Percentiles rank a stretch among this genome's conserved stretches.
Evolutionary conservation across 2,797 vertebrate species (phyloP).

Genomic region (Anguilla obscura): DNA sequence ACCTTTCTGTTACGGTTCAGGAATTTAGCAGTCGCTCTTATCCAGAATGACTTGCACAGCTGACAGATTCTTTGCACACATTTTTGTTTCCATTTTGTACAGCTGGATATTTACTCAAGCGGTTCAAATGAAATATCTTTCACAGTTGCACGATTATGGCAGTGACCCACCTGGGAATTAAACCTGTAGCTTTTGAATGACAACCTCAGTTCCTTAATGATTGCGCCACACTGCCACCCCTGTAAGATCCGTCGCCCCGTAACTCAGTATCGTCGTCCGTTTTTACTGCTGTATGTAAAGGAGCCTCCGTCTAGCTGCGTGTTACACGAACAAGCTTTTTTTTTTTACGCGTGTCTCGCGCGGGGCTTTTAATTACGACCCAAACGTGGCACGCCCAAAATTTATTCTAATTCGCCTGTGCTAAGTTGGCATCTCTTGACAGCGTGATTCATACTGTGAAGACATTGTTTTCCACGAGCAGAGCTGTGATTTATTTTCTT

Average conservation of each 20-base stretch:
- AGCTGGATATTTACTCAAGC: background rate
- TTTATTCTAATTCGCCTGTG: background rate
- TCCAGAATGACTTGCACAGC: background rate
- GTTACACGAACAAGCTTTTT: background rate
- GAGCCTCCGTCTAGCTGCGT: background rate
- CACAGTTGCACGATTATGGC: background rate
- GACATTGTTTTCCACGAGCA: background rate
- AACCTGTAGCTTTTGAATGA: background rate
- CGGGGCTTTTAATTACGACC: background rate
- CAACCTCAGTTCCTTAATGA: background rate
- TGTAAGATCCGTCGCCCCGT: background rate
- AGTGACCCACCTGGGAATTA: background rate
- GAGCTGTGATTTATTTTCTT: slow-evolving; percentile 4
- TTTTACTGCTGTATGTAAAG: background rate
- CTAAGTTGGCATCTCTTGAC: slow-evolving; percentile 14
- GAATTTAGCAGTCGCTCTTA: background rate
- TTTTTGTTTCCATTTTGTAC: background rate
- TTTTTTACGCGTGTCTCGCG: background rate
- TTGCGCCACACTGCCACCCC: background rate
- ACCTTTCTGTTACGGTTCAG: background rate
- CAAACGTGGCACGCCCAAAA: background rate
- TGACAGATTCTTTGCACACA: background rate
- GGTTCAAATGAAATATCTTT: background rate
- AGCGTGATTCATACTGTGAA: background rate
- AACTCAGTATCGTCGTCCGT: background rate